Evolutionary conservation across 2,888 invertebrate species (phyloP).

Genomic region (Meganola albula): DNA sequence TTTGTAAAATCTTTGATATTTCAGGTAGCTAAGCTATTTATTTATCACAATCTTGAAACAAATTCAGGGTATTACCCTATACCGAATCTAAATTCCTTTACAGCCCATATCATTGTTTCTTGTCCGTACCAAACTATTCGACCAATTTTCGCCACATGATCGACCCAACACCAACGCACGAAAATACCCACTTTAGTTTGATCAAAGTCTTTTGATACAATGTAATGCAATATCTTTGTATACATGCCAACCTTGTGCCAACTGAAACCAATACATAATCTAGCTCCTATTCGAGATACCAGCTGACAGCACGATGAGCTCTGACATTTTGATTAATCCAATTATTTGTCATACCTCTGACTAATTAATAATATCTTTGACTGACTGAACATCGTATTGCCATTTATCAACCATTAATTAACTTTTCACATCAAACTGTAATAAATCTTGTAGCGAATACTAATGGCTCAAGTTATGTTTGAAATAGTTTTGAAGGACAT

Average conservation of each 20-base stretch:
- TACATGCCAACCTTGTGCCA: no score
- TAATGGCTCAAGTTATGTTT: no score
- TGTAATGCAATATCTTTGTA: conserved; percentile 10
- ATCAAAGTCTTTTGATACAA: conserved; percentile 21
- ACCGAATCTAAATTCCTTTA: conserved; percentile 11
- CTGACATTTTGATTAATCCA: conserved; percentile 40
- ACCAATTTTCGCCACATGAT: conserved; percentile 24
- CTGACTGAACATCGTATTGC: conserved; percentile 16
- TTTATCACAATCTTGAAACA: no score
- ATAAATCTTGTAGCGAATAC: no score
- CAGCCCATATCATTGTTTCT: conserved; percentile 13
- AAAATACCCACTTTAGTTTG: conserved; percentile 18
- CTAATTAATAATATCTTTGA: conserved; percentile 35
- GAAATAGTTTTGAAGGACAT: no score
- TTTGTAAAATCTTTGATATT: no score
- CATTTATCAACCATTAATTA: conserved; percentile 28
- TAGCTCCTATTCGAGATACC: conserved; percentile 17
- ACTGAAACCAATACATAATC: no score
- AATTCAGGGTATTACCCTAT: no score
- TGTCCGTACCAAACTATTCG: conserved; percentile 8
- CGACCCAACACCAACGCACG: conserved; percentile 21
- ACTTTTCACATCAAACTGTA: conserved; percentile 26
- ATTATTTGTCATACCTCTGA: conserved; percentile 34
- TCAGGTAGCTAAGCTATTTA: no score
- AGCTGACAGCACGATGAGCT: conserved; percentile 32